These are phyloP conservation scores for Venusia cambrica DNA, from an alignment of 2,888 invertebrate species.

Conservation along the genomic window DNA sequence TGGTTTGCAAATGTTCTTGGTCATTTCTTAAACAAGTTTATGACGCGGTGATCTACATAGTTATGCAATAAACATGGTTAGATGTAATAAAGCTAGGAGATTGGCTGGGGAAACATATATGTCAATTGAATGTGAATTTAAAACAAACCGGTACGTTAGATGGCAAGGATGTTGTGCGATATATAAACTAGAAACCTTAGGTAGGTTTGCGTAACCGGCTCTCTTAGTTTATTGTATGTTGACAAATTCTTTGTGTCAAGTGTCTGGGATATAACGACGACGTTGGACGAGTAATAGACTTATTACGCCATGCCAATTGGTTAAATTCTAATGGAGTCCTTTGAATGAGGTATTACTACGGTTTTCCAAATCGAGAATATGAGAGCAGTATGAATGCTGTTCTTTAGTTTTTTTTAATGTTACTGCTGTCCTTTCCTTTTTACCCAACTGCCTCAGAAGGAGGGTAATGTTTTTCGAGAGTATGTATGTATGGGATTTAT, in stretches of 20 bases:
- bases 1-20: slow-evolving; percentile 27
- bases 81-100: slow-evolving; percentile 24
- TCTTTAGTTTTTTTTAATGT: no score
- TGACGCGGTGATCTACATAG: slow-evolving; percentile 32
- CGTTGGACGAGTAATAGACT: no score
- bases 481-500: no score
- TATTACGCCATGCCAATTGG: no score
- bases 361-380: no score
- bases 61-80: slow-evolving; percentile 29
- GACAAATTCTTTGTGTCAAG: slow-evolving; percentile 9
- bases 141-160: slow-evolving; percentile 20
- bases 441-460: no score
- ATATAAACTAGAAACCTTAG: slow-evolving; percentile 11
- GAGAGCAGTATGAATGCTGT: no score
- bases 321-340: no score
- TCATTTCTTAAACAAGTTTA: slow-evolving; percentile 30
- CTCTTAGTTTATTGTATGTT: slow-evolving; percentile 13
- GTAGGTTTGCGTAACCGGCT: slow-evolving; percentile 15
- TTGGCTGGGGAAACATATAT: slow-evolving; percentile 30
- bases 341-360: no score
- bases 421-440: no score
- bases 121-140: slow-evolving; percentile 26
- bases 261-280: no score
- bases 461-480: no score
- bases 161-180: slow-evolving; percentile 18